Base-by-base conservation (phyloP, 2,888 invertebrate genomes). In the Lissonota sp. region DNA sequence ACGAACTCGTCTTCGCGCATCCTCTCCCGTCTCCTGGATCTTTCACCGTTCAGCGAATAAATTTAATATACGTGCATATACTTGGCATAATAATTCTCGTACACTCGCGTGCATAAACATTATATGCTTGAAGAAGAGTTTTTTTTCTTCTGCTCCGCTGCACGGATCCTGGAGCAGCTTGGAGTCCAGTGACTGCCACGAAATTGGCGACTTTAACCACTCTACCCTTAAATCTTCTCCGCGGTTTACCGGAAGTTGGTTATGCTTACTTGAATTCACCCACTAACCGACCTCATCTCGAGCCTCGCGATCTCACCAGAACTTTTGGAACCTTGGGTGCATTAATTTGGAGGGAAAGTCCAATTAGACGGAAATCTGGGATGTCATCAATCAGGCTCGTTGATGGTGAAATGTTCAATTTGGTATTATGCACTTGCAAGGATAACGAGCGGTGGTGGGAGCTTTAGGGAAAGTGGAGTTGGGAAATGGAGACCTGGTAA, bases 1-100 rank as follows among this genome's bases (percentile, higher is more conserved):
- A 80, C 83, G 80, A 77, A 80, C 80, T 81, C 75, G 79, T 73
- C 80, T 73, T 81, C 72, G 26, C 57, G 69, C 82, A 69, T 69
- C 78, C 72, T 73, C 66, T 42, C 49, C 62, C 57, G 49, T 70
- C 62, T 51, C 14, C 64, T 26, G 72, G 72, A 69, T 80, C 55
- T 77, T 53, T 64, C 73, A 60, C 49, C 67, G 49, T 40, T 55
- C 16, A 62, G 42, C 51, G 64, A 77, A 77, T 69, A 37, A 80
- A 76, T 80, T 66, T 67, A 63, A 16, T 42, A 53, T 46, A 26
- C 8, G n/a, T 57, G 37, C 42, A 46, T 37, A 49, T 39, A 12
- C 57, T 16, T 44, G 42, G 12, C 55, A 16, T 60, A 37, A 42
- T 40, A 26, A 60, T 72, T 60, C 62, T 8, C 12, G 37, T 51